These are phyloP conservation scores for Channallabes apus DNA, from an alignment of 2,797 vertebrate genomes.

Conservation along the genomic window DNA sequence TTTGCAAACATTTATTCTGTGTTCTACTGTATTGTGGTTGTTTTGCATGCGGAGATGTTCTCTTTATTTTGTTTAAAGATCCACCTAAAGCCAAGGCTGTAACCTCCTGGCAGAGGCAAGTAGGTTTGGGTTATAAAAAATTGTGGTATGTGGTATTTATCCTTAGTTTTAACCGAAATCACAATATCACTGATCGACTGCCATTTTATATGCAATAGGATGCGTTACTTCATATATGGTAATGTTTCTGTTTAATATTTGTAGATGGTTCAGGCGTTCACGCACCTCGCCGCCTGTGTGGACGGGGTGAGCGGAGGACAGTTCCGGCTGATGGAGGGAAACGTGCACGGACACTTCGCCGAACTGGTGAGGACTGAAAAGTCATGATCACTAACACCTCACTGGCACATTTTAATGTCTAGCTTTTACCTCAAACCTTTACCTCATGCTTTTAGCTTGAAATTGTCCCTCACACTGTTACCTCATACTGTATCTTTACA, in stretches of 20 bases:
- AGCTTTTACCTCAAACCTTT: not conserved
- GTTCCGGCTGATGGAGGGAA: conserved; percentile 87
- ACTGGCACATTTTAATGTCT: not conserved
- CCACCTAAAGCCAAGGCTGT: not conserved
- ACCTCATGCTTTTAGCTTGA: conserved; percentile 44
- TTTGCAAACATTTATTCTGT: not conserved
- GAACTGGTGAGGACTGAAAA: conserved; percentile 77
- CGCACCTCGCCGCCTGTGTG: conserved; percentile 77
- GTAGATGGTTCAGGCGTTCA: conserved; percentile 90
- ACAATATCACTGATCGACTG: not conserved
- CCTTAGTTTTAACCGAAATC: not conserved
- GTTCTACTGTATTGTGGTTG: not conserved
- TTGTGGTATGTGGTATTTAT: no score
- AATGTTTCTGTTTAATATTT: conserved; percentile 7
- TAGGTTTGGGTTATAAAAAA: no score
- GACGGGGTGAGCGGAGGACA: conserved; percentile 82
- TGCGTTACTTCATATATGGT: not conserved
- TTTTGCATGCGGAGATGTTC: not conserved
- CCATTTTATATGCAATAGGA: not conserved
- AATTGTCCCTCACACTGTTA: conserved; percentile 47
- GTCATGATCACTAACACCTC: not conserved
- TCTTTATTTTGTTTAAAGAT: not conserved
- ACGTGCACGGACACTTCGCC: conserved; percentile 82
- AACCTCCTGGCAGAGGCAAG: not conserved
- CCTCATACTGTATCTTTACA: conserved; percentile 71